These are phyloP conservation scores for Odiellus spinosus DNA, from an alignment of 2,888 invertebrate genomes.

Conservation along the genomic window DNA sequence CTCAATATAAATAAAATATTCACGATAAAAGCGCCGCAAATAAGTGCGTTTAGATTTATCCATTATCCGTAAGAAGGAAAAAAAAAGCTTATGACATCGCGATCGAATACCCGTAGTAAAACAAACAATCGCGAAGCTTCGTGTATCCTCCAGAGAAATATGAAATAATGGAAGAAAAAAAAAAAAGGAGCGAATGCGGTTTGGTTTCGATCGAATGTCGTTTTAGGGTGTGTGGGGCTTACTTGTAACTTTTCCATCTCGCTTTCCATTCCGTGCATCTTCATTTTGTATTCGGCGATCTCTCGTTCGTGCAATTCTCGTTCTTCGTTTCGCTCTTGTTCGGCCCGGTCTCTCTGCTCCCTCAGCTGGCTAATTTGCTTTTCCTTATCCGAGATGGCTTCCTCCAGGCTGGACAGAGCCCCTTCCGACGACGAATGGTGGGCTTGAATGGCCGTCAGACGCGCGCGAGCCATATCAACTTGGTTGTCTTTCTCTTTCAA, in stretches of 20 bases:
- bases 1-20: too few relatives aligned
- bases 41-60: too few relatives aligned
- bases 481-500: conserved; percentile 96
- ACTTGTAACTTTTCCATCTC: conserved; percentile 37
- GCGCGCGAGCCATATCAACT: conserved; percentile 82
- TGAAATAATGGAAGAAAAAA: neutral
- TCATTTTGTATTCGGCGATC: conserved; percentile 87
- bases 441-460: conserved; percentile 75
- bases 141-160: neutral
- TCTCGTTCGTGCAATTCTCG: conserved; percentile 81
- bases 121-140: neutral
- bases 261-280: conserved; percentile 72
- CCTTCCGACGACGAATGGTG: conserved; percentile 84
- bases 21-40: too few relatives aligned
- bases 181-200: neutral
- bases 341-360: conserved; percentile 86
- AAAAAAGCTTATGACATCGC: too few relatives aligned
- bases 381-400: conserved; percentile 89
- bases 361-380: conserved; percentile 87
- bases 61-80: too few relatives aligned
- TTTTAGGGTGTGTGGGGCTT: too few relatives aligned
- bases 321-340: conserved; percentile 91
- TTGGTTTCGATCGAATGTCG: neutral
- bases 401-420: conserved; percentile 78
- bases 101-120: too few relatives aligned